A percentile compares a stretch with the other conserved stretches of the same genome.
These are phyloP conservation scores for Clarias platycephalus DNA, from an alignment of 2,797 vertebrate species.

Conservation along the genomic window DNA sequence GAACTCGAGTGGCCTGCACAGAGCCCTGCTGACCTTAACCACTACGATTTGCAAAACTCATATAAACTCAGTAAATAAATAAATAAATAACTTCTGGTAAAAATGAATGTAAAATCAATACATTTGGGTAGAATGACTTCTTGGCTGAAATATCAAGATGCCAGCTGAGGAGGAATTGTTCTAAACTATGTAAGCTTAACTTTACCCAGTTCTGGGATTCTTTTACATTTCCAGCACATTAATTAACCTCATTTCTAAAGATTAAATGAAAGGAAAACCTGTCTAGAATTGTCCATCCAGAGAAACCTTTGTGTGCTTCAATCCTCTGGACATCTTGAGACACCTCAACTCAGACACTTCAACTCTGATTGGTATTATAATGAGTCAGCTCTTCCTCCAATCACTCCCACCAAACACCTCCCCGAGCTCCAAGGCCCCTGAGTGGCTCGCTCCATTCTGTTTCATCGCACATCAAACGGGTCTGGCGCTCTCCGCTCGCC, in stretches of 20 bases:
- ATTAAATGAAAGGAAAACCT: background rate
- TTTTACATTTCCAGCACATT: background rate
- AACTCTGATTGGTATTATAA: conserved; percentile 89
- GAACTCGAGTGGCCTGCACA: background rate
- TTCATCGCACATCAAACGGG: conserved; percentile 99
- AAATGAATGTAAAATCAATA: background rate
- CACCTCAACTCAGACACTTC: conserved; percentile 53
- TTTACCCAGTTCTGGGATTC: background rate
- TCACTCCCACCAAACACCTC: conserved; percentile 60
- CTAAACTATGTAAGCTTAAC: background rate
- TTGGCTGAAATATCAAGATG: background rate
- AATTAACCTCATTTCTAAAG: background rate
- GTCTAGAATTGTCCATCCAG: background rate
- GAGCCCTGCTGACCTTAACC: too few species aligned
- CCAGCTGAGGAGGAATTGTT: background rate
- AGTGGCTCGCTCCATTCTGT: conserved; percentile 90
- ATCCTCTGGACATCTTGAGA: background rate
- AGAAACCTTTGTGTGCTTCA: background rate
- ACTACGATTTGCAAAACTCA: background rate
- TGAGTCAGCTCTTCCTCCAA: conserved; percentile 66
- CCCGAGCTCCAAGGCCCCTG: conserved; percentile 77
- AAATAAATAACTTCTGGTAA: background rate
- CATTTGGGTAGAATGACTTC: background rate
- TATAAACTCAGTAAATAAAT: too few species aligned
- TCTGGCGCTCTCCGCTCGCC: conserved; percentile 81